A percentile compares a stretch with the other conserved stretches of the same genome.
phyloP scores from a whole-genome alignment of 2,113 vertebrate species.

The Acinonyx jubatus region DNA sequence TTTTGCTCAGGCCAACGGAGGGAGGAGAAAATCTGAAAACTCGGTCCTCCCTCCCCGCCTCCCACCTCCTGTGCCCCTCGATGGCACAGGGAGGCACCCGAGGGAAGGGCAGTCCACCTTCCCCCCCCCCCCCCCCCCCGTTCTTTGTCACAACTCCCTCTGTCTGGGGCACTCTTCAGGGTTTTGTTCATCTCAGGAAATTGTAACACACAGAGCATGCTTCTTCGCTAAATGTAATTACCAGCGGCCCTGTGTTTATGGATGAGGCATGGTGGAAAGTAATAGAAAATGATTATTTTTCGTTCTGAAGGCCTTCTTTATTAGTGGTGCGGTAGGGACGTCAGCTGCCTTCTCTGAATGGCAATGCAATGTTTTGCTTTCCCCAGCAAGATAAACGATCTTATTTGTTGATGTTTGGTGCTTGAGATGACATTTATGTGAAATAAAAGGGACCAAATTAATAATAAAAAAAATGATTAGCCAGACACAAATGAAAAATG shows the following conservation, averaged over 20 bases:
- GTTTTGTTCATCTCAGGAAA: slow-evolving; percentile 80
- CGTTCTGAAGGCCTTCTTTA: slow-evolving; percentile 81
- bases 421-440: slow-evolving; percentile 86
- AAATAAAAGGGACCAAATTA: slow-evolving; percentile 85
- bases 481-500: slow-evolving; percentile 76
- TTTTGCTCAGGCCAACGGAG: not conserved
- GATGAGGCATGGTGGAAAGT: slow-evolving; percentile 77
- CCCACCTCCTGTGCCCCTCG: not conserved
- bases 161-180: slow-evolving; percentile 61
- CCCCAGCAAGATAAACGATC: slow-evolving; percentile 84
- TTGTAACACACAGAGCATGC: slow-evolving; percentile 76
- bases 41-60: not conserved
- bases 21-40: not conserved
- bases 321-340: slow-evolving; percentile 80
- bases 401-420: slow-evolving; percentile 85
- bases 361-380: slow-evolving; percentile 82
- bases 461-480: slow-evolving; percentile 83
- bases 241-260: slow-evolving; percentile 79
- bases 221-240: slow-evolving; percentile 82
- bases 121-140: not conserved
- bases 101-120: not conserved
- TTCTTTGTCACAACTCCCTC: not conserved
- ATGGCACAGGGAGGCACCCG: not conserved
- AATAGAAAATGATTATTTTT: slow-evolving; percentile 86
- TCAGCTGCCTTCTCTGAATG: slow-evolving; percentile 83